A percentile compares a stretch with the other conserved stretches of the same genome.
These are phyloP conservation scores for Okapia johnstoni DNA, from an alignment of 2,113 vertebrate species.

Conservation along the genomic window DNA sequence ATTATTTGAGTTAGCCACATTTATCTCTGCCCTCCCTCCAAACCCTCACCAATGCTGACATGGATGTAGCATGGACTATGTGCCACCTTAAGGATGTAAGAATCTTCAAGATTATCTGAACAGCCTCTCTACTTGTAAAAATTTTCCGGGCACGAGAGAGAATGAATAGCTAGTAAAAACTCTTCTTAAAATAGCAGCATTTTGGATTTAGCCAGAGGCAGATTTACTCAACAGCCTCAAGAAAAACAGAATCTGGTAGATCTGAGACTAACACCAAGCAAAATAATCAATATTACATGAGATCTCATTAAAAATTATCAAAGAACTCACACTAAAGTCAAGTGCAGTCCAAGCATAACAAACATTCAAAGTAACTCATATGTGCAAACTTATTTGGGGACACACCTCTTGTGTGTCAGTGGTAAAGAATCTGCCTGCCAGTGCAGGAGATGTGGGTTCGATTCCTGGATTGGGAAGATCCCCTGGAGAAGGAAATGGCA, in stretches of 20 bases:
- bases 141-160: background rate
- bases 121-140: slow-evolving; percentile 1
- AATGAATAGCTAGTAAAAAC: background rate
- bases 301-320: slow-evolving; percentile 40
- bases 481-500: background rate
- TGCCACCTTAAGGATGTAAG: background rate
- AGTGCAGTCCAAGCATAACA: background rate
- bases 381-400: background rate
- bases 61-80: background rate
- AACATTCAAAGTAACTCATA: slow-evolving; percentile 35
- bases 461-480: background rate
- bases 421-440: background rate
- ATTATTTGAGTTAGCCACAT: background rate
- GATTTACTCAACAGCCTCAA: slow-evolving; percentile 12
- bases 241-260: background rate
- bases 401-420: background rate
- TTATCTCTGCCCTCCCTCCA: background rate
- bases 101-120: background rate
- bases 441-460: background rate
- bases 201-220: slow-evolving; percentile 10
- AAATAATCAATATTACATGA: slow-evolving; percentile 1
- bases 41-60: background rate
- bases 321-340: slow-evolving; percentile 17
- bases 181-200: slow-evolving; percentile 20
- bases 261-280: slow-evolving; percentile 1